Conservation (phyloP, 2,888 invertebrate species). For the Rhamphomyia laevipes region DNA sequence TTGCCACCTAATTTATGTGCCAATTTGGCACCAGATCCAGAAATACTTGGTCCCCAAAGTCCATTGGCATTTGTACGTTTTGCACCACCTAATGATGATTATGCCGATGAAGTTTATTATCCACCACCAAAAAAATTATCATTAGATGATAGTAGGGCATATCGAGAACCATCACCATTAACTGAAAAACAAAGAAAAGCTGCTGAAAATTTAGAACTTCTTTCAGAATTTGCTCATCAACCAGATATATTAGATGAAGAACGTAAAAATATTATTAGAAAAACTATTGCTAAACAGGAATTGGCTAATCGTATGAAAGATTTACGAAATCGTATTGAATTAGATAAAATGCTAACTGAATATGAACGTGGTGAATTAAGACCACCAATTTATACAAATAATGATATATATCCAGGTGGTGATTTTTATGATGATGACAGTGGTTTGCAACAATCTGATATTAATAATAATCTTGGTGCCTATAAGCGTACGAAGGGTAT, state of each 20-base stretch:
- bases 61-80: conserved; percentile 67
- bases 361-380: conserved; percentile 15
- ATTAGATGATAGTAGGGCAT: background rate
- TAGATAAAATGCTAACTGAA: conserved; percentile 28
- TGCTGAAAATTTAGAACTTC: background rate
- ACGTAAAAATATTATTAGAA: conserved; percentile 22
- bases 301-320: conserved; percentile 23
- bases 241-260: conserved; percentile 21
- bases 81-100: conserved; percentile 56
- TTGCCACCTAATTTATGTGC: conserved; percentile 36
- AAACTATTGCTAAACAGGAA: conserved; percentile 21
- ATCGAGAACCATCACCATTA: background rate
- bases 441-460: conserved; percentile 15
- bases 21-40: conserved; percentile 32
- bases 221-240: background rate
- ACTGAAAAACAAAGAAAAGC: background rate
- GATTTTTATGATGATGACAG: conserved; percentile 16
- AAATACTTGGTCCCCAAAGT: conserved; percentile 50
- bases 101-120: conserved; percentile 70
- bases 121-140: conserved; percentile 47
- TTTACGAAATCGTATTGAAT: conserved; percentile 27
- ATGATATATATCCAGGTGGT: conserved; percentile 15
- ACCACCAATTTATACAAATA: conserved; percentile 10
- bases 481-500: conserved; percentile 14
- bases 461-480: conserved; percentile 25